A percentile compares a stretch with the other conserved stretches of the same genome.
phyloP scores from a whole-genome alignment of 2,888 invertebrate genomes.

The Philereme transversata region DNA sequence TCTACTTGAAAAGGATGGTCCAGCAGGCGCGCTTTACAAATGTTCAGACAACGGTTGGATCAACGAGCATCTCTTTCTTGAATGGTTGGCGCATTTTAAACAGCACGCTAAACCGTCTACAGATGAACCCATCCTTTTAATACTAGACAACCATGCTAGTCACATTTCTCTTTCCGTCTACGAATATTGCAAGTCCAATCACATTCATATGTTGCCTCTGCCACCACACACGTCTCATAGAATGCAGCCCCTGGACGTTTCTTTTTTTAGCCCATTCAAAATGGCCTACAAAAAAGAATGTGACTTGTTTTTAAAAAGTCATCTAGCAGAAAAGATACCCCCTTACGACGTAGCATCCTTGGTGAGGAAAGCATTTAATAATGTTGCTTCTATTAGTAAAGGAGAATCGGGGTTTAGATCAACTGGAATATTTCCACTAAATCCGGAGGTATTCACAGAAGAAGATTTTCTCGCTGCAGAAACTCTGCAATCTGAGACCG shows the following conservation, averaged over 20 bases:
- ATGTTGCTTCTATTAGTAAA: constrained; percentile 35
- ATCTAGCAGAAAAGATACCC: constrained; percentile 25
- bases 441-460: constrained; percentile 32
- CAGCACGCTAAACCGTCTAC: constrained; percentile 45
- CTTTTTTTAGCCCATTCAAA: constrained; percentile 45
- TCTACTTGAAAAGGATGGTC: constrained; percentile 58
- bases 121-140: constrained; percentile 51
- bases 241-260: constrained; percentile 50
- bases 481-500: constrained; percentile 28
- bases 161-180: constrained; percentile 40
- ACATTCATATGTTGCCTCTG: constrained; percentile 9
- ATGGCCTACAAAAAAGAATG: constrained; percentile 36
- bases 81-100: constrained; percentile 43
- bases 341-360: constrained; percentile 30
- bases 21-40: constrained; percentile 52
- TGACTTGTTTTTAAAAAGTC: constrained; percentile 10
- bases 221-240: constrained; percentile 60
- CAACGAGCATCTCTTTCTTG: constrained; percentile 42
- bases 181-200: constrained; percentile 39
- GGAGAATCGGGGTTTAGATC: constrained; percentile 34
- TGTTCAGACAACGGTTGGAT: constrained; percentile 47
- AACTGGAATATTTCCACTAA: constrained; percentile 32
- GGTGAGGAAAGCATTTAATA: constrained; percentile 28
- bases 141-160: constrained; percentile 41
- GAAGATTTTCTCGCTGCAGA: constrained; percentile 34